Conservation (phyloP, 1,140 invertebrate genomes). For the Paraescarpia echinospica region DNA sequence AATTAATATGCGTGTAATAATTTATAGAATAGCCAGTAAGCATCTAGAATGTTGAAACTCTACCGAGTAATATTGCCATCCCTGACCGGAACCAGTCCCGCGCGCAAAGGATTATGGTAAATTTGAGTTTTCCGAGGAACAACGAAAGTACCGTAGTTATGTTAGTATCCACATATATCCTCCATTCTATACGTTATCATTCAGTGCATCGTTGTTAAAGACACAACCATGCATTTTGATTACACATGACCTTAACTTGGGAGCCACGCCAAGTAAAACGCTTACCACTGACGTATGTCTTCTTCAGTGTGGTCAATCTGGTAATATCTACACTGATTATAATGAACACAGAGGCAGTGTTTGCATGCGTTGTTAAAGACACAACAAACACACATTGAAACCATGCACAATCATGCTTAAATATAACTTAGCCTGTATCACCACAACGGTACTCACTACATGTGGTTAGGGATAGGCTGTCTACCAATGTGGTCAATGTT, state of each 20-base stretch:
- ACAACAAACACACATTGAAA: background rate
- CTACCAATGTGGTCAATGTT: constrained; percentile 8
- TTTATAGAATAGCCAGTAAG: too few species aligned
- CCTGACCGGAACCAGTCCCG: background rate
- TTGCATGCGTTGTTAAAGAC: constrained; percentile 5
- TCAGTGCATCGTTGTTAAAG: background rate
- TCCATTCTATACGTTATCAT: background rate
- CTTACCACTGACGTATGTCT: too few species aligned
- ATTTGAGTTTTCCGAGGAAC: background rate
- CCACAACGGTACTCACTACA: constrained; percentile 8
- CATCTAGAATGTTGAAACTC: background rate
- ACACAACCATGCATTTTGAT: background rate
- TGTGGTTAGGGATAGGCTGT: constrained; percentile 1
- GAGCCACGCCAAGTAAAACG: background rate
- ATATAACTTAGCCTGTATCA: background rate
- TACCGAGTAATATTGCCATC: background rate
- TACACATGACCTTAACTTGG: background rate
- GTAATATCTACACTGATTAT: background rate
- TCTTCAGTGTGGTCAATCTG: background rate
- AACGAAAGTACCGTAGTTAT: background rate
- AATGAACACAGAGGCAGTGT: background rate
- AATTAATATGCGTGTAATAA: too few species aligned
- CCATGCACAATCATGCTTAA: background rate
- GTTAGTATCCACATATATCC: background rate
- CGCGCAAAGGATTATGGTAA: background rate